phyloP scores from a whole-genome alignment of 1,140 invertebrate genomes.

The Parasteatoda tepidariorum region DNA sequence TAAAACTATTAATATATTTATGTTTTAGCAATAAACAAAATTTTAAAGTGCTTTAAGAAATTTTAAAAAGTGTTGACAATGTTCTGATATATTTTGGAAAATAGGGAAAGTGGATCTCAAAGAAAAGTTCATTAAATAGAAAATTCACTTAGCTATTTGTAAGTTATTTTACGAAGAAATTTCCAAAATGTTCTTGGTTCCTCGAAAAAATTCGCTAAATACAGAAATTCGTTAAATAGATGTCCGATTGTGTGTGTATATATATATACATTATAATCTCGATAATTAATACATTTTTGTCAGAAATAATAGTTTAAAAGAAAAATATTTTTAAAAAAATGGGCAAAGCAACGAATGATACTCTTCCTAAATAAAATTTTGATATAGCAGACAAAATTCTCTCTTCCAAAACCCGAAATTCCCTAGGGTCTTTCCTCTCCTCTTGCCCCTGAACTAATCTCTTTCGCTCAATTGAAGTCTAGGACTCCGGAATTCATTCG shows the following conservation, averaged over 20 bases:
- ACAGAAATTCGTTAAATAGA: background rate
- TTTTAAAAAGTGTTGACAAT: no score
- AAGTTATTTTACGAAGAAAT: no score
- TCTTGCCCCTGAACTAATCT: constrained; percentile 6
- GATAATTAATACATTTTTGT: background rate
- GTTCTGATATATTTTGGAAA: no score
- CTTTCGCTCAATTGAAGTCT: constrained; percentile 31
- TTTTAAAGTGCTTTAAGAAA: no score
- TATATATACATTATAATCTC: no score
- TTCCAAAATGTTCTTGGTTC: no score
- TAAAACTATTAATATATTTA: no score
- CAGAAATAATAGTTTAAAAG: background rate
- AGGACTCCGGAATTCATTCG: background rate
- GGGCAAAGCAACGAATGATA: background rate
- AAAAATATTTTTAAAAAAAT: background rate
- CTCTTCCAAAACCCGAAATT: constrained; percentile 7
- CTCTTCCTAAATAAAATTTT: constrained; percentile 37
- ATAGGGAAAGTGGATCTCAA: no score
- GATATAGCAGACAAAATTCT: constrained; percentile 24
- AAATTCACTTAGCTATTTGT: no score
- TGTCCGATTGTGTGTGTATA: background rate
- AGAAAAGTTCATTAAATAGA: no score
- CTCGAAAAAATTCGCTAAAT: background rate
- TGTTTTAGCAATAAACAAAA: no score
- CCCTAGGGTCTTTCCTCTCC: constrained; percentile 8